These are phyloP conservation scores for Metalampra italica DNA, from an alignment of 2,888 invertebrate genomes.

Conservation along the genomic window DNA sequence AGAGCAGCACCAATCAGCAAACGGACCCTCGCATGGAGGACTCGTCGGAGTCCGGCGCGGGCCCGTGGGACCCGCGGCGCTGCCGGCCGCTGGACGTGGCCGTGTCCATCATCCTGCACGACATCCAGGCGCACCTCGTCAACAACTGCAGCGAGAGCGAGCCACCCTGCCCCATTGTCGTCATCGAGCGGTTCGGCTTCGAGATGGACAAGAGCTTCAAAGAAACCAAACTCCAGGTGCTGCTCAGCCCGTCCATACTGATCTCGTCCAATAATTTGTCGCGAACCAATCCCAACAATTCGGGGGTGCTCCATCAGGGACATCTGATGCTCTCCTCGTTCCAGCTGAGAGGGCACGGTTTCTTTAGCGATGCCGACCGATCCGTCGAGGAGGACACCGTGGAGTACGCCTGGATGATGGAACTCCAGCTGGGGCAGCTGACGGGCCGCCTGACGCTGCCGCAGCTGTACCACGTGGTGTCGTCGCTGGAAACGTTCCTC, in stretches of 20 bases:
- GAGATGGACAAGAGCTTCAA: conserved; percentile 97
- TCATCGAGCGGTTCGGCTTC: conserved; percentile 95
- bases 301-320: conserved; percentile 84
- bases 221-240: conserved; percentile 94
- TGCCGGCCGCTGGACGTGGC: conserved; percentile 95
- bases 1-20: conserved; percentile 63
- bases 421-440: conserved; percentile 95
- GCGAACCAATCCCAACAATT: conserved; percentile 74
- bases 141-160: conserved; percentile 95
- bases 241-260: conserved; percentile 92
- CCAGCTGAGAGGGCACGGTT: conserved; percentile 95
- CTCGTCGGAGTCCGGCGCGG: conserved; percentile 76
- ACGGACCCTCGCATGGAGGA: conserved; percentile 82
- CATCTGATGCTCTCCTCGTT: conserved; percentile 91
- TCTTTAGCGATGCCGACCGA: conserved; percentile 96
- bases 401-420: conserved; percentile 98
- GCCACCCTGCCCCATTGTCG: conserved; percentile 93
- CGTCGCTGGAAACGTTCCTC: conserved; percentile 92
- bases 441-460: conserved; percentile 94
- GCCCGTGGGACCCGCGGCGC: conserved; percentile 89
- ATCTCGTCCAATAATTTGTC: conserved; percentile 86
- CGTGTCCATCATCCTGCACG: conserved; percentile 95
- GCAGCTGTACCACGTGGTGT: conserved; percentile 91
- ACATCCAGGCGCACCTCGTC: conserved; percentile 95
- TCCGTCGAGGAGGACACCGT: conserved; percentile 95